Evolutionary conservation across 2,888 invertebrate genomes (phyloP).

Genomic region (Polyploca ridens): DNA sequence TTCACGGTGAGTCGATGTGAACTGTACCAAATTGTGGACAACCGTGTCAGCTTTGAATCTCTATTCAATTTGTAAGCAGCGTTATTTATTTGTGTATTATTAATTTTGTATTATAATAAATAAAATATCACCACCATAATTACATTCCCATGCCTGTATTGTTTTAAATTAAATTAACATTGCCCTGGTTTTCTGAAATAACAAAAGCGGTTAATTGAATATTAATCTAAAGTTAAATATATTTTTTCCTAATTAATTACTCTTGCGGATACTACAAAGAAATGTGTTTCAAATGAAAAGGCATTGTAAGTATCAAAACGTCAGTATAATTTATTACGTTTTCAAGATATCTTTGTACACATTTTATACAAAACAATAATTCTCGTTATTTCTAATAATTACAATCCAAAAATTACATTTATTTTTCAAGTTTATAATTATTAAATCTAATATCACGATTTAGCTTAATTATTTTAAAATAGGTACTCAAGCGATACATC

Average conservation of each 20-base stretch:
- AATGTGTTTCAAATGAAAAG: conserved; percentile 57
- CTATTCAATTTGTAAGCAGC: neutral
- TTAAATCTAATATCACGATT: conserved; percentile 84
- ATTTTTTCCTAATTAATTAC: conserved; percentile 33
- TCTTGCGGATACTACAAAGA: conserved; percentile 21
- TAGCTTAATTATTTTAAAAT: conserved; percentile 80
- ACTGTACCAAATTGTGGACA: conserved; percentile 6
- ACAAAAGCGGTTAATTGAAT: conserved; percentile 7
- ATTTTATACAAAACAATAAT: conserved; percentile 84
- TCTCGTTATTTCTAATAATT: conserved; percentile 81
- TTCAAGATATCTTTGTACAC: conserved; percentile 83
- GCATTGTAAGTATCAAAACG: conserved; percentile 80
- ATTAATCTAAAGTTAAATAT: conserved; percentile 29
- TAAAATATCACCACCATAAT: neutral
- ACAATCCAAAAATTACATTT: conserved; percentile 84
- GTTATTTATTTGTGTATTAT: neutral
- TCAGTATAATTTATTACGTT: conserved; percentile 83
- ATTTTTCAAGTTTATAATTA: conserved; percentile 80
- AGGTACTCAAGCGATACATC: conserved; percentile 76
- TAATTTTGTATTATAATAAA: neutral
- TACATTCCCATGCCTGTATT: neutral
- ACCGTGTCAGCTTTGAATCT: neutral
- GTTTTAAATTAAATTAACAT: neutral
- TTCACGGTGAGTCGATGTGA: conserved; percentile 12
- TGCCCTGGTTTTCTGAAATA: neutral